These are phyloP conservation scores for Elgonia sp. DNA, from an alignment of 2,888 invertebrate species.

Conservation along the genomic window DNA sequence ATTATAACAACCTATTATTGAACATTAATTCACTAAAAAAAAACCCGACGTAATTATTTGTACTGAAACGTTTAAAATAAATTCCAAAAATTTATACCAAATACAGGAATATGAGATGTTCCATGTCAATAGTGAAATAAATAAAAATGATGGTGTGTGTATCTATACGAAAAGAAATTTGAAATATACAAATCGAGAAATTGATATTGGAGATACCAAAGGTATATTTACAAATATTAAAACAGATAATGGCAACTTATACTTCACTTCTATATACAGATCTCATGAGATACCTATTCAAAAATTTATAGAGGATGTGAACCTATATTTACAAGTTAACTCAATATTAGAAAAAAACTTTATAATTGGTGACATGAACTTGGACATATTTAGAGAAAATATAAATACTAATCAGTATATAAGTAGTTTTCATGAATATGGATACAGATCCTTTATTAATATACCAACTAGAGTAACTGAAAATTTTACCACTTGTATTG, in stretches of 20 bases:
- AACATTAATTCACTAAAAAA: no score
- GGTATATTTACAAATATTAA: constrained; percentile 2
- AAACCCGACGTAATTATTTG: no score
- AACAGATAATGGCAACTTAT: background rate
- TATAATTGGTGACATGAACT: constrained; percentile 11
- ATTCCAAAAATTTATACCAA: no score
- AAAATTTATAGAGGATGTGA: background rate
- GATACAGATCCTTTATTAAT: background rate
- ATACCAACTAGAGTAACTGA: background rate
- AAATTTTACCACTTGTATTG: background rate
- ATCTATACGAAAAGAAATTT: no score
- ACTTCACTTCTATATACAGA: background rate
- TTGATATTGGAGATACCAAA: no score
- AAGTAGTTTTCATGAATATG: background rate
- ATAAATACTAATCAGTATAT: background rate
- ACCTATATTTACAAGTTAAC: background rate
- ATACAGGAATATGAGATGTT: no score
- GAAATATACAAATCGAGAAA: no score
- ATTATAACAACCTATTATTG: no score
- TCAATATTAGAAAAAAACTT: background rate
- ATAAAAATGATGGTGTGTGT: no score
- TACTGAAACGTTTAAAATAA: no score
- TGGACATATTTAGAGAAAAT: constrained; percentile 9
- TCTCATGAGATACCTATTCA: background rate
- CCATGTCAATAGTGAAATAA: no score